Conservation (phyloP, 2,113 vertebrate genomes). For the Microtus ochrogaster region DNA sequence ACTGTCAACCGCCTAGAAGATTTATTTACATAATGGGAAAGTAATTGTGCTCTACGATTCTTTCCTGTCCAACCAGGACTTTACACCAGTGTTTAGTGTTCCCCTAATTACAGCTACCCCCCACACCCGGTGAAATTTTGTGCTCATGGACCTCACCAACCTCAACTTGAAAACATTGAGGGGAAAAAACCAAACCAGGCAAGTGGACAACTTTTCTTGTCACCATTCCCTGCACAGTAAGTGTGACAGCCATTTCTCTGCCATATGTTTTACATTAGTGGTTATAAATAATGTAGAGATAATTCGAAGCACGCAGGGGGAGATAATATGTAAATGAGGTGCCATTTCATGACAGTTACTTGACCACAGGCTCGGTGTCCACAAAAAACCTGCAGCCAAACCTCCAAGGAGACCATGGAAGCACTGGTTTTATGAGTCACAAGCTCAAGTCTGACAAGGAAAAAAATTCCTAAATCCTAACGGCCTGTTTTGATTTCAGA, state of each 20-base stretch:
- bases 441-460: not conserved
- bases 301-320: too few relatives aligned
- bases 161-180: not conserved
- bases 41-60: not conserved
- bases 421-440: not conserved
- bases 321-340: not conserved
- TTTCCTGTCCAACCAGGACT: not conserved
- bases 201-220: not conserved
- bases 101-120: not conserved
- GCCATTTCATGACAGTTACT: too few relatives aligned
- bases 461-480: slow-evolving; percentile 31
- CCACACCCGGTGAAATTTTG: not conserved
- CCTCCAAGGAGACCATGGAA: fast-evolving
- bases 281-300: not conserved
- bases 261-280: too few relatives aligned
- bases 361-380: not conserved
- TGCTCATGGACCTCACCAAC: not conserved
- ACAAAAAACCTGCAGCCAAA: not conserved
- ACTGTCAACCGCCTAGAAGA: not conserved
- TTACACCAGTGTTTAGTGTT: not conserved
- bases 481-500: slow-evolving; percentile 14
- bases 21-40: not conserved
- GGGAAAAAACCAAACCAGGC: not conserved
- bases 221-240: not conserved
- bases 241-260: not conserved